phyloP scores from a whole-genome alignment of 2,888 invertebrate genomes.

The Sicus ferrugineus region DNA sequence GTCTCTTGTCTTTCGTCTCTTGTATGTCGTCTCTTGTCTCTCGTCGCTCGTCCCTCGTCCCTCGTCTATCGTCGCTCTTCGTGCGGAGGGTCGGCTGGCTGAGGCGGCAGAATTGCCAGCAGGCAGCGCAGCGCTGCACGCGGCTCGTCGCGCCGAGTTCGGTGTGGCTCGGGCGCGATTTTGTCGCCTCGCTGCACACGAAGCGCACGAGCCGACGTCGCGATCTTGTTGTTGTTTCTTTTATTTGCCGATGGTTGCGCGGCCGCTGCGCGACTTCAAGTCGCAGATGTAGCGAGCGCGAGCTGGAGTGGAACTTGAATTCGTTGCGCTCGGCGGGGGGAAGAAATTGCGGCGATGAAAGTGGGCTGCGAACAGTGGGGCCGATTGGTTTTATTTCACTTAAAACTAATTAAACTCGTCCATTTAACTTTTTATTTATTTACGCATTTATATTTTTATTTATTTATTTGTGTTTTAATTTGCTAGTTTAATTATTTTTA shows the following conservation, averaged over 20 bases:
- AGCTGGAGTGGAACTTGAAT: not conserved
- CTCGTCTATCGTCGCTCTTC: no score
- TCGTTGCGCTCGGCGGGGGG: not conserved
- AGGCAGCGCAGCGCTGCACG: not conserved
- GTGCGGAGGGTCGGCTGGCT: no score
- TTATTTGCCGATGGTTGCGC: slow-evolving; percentile 18
- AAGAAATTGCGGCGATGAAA: not conserved
- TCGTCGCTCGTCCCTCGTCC: no score
- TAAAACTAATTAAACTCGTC: no score
- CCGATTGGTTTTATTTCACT: not conserved
- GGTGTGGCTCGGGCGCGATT: slow-evolving; percentile 36
- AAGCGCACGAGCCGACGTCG: no score
- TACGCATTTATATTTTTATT: no score
- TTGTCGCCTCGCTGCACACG: slow-evolving; percentile 32
- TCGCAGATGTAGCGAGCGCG: slow-evolving; percentile 40
- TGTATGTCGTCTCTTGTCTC: not conserved
- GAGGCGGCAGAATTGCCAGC: not conserved
- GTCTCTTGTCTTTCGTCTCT: no score
- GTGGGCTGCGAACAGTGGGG: not conserved
- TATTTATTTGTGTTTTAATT: not conserved
- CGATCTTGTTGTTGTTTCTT: no score
- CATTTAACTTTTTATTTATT: no score
- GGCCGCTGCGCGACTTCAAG: slow-evolving; percentile 34
- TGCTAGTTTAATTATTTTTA: no score
- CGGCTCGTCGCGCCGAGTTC: not conserved